Evolutionary conservation across 2,888 invertebrate species (phyloP).

Genomic region (Desoria tigrina): DNA sequence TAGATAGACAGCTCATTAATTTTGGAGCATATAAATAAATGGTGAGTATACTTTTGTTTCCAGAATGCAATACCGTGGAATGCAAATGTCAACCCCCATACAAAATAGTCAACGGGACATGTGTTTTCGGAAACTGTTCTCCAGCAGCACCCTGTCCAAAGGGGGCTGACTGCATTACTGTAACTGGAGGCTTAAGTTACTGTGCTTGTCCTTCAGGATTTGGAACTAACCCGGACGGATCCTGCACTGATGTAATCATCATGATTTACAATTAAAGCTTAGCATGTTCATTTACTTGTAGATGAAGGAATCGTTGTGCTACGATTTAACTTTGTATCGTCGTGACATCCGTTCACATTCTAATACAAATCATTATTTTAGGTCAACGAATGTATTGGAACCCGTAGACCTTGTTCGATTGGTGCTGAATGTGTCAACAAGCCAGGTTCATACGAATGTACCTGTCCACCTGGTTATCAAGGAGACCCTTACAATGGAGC

Average conservation of each 20-base stretch:
- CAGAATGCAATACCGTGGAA: conserved; percentile 75
- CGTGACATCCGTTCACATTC: no score
- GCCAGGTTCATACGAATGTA: conserved; percentile 75
- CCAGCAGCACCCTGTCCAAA: conserved; percentile 77
- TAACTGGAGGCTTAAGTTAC: conserved; percentile 86
- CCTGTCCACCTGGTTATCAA: conserved; percentile 71
- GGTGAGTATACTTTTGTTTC: conserved; percentile 13
- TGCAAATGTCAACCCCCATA: conserved; percentile 87
- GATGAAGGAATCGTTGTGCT: no score
- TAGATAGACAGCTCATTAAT: not conserved
- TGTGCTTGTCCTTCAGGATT: conserved; percentile 90
- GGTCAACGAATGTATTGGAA: conserved; percentile 74
- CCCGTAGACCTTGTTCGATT: conserved; percentile 71
- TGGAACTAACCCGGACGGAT: conserved; percentile 72
- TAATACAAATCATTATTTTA: not conserved
- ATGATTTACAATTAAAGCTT: not conserved
- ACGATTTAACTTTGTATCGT: no score
- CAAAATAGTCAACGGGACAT: conserved; percentile 78
- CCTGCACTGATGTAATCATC: conserved; percentile 71
- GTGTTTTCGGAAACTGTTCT: conserved; percentile 80
- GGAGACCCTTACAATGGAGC: conserved; percentile 80
- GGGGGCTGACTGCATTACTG: conserved; percentile 86
- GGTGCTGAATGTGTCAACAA: conserved; percentile 83
- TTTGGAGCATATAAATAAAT: not conserved
- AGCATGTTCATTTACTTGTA: no score